phyloP scores from a whole-genome alignment of 2,113 vertebrate genomes.

The Syngnathus typhle region DNA sequence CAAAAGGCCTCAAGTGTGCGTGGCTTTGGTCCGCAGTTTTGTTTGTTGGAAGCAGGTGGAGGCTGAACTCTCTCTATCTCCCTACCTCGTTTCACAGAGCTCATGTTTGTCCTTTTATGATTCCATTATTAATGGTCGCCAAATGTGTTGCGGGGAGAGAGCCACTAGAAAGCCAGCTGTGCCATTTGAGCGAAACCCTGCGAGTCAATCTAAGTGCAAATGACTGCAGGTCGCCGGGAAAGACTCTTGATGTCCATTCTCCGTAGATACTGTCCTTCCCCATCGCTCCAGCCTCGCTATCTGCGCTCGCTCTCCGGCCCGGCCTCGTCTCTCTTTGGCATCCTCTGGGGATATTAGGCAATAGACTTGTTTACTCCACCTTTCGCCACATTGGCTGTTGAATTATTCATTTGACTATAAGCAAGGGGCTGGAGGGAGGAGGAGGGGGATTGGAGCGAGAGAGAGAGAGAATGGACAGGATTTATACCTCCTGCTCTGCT shows the following conservation, averaged over 20 bases:
- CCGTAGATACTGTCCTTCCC: conserved; percentile 44
- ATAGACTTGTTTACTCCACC: conserved; percentile 81
- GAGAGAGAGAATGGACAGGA: conserved; percentile 58
- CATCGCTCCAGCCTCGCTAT: conserved; percentile 43
- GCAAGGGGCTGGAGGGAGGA: conserved; percentile 51
- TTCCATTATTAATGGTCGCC: conserved; percentile 60
- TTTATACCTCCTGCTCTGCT: conserved; percentile 68
- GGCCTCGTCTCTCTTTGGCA: conserved; percentile 54
- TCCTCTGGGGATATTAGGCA: conserved; percentile 76
- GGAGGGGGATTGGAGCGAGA: conserved; percentile 15
- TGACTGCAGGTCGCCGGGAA: conserved; percentile 63
- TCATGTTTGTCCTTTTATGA: conserved; percentile 51
- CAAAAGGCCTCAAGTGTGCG: conserved; percentile 37
- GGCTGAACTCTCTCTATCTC: conserved; percentile 41
- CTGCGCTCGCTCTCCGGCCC: conserved; percentile 50
- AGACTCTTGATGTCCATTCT: conserved; percentile 56
- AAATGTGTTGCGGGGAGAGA: conserved; percentile 32
- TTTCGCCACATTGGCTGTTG: conserved; percentile 76
- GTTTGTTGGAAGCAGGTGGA: conserved; percentile 35
- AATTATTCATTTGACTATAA: conserved; percentile 77
- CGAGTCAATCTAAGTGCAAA: conserved; percentile 72
- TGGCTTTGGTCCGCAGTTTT: conserved; percentile 47
- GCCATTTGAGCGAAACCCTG: conserved; percentile 60
- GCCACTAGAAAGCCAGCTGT: conserved; percentile 41
- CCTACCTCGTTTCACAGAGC: conserved; percentile 29